phyloP scores from a whole-genome alignment of 1,140 invertebrate species.

The Microplitis mediator region DNA sequence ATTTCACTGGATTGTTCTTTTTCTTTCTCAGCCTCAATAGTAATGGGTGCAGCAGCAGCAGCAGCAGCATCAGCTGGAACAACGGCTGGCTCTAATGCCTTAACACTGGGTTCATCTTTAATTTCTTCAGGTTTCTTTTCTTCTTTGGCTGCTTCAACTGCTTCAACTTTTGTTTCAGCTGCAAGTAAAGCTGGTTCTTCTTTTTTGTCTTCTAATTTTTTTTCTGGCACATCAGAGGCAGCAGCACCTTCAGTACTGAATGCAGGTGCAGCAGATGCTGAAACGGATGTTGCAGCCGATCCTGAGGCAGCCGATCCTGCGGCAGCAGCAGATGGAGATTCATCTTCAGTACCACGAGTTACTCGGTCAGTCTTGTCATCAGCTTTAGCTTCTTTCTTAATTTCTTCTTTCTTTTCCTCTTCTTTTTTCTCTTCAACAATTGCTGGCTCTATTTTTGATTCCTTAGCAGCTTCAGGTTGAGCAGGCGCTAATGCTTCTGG shows the following conservation, averaged over 20 bases:
- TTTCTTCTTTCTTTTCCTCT: background rate
- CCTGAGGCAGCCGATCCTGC: background rate
- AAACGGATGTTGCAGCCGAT: background rate
- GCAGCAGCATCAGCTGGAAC: background rate
- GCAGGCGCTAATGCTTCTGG: slow-evolving; percentile 13
- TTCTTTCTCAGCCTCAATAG: background rate
- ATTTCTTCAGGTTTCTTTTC: slow-evolving; percentile 5
- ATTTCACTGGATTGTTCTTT: background rate
- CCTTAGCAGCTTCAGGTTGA: slow-evolving; percentile 33
- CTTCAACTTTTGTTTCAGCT: slow-evolving; percentile 16
- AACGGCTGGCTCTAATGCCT: background rate
- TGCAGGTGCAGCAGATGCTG: background rate
- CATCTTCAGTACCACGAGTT: slow-evolving; percentile 12
- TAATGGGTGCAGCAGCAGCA: background rate
- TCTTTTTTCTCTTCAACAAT: slow-evolving; percentile 7
- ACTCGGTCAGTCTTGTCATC: slow-evolving; percentile 10
- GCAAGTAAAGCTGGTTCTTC: slow-evolving; percentile 20
- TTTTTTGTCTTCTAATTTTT: slow-evolving; percentile 23
- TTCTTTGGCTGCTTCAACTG: background rate
- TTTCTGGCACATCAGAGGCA: background rate
- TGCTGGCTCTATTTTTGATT: slow-evolving; percentile 37
- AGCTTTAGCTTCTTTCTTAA: slow-evolving; percentile 24
- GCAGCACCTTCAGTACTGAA: background rate
- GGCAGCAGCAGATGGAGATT: background rate
- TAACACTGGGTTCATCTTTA: background rate